Evolutionary conservation across 2,113 vertebrate genomes (phyloP).

Genomic region (Rhinoptilus africanus): DNA sequence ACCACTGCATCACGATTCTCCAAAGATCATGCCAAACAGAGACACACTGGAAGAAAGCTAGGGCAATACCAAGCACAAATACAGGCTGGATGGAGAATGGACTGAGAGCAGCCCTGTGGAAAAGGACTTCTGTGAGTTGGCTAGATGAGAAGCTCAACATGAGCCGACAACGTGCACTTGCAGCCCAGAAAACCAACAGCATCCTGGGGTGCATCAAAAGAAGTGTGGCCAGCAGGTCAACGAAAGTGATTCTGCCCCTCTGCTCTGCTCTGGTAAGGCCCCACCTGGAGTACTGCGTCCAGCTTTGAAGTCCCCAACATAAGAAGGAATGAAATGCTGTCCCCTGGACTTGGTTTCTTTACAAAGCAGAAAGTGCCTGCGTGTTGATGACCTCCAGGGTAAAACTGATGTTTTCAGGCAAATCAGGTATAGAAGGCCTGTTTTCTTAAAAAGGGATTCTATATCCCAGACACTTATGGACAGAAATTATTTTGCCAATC

Average conservation of each 20-base stretch:
- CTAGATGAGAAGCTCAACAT: background rate
- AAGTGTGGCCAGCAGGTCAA: background rate
- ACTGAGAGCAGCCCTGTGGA: background rate
- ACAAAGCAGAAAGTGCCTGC: background rate
- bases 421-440: background rate
- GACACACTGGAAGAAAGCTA: background rate
- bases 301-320: background rate
- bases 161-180: background rate
- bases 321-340: background rate
- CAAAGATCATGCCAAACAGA: background rate
- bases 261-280: background rate
- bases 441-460: background rate
- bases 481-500: background rate
- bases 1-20: accelerated
- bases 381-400: background rate
- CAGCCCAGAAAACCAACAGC: background rate
- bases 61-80: background rate
- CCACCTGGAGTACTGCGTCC: background rate
- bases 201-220: background rate
- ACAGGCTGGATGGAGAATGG: background rate
- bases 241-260: background rate
- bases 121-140: background rate
- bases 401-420: background rate
- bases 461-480: background rate
- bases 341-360: background rate